Evolutionary conservation across 2,113 vertebrate species (phyloP), one percentile per base, ranked within the genome.

Genomic region (Psilopsiagon aurifrons): DNA sequence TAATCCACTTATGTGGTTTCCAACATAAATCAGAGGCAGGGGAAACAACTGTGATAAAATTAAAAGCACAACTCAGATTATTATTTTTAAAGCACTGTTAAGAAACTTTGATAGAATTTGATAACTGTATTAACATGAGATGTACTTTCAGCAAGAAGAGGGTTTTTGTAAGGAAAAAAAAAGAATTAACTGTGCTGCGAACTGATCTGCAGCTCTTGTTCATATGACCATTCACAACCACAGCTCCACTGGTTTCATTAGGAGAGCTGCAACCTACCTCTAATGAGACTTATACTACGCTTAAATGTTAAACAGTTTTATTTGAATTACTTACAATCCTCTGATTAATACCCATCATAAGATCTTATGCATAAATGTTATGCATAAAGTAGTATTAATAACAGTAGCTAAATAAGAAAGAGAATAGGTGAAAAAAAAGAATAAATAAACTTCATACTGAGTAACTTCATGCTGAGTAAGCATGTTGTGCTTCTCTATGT

Each of bases 1-100:
- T 95, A 98, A 98, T 97, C 98, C 98, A 94, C 97, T 98, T 96
- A 98, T 96, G 66, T 98, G 98, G 93, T 98, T 98, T 91, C 98
- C 98, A 96, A 98, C 85, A 62, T 98, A 98, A 90, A 98, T 97
- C 79, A 98, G 97, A 93, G 98, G 98, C 92, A 98, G 95, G 86
- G 98, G 98, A 97, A 98, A 98, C 66, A 98, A 95, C 98, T 98
- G 97, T 33, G 88, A 97, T 78, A 94, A 94, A 97, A 90, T 88
- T 85, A 87, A 97, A 90, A 96, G 57, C 49, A 96, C 33, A 85
- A 59, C 57, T 94, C 73, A 90, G 88, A 91, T 93, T 92, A 95
- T 57, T 64, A 68, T 52, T 43, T 67, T 91, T 91, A 81, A 90
- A 92, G 59, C 18, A 89, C 37, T 35, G 19, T 22, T 83, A 33